Evolutionary conservation across 2,888 invertebrate species (phyloP).

Genomic region (Cyclophora albipunctata): DNA sequence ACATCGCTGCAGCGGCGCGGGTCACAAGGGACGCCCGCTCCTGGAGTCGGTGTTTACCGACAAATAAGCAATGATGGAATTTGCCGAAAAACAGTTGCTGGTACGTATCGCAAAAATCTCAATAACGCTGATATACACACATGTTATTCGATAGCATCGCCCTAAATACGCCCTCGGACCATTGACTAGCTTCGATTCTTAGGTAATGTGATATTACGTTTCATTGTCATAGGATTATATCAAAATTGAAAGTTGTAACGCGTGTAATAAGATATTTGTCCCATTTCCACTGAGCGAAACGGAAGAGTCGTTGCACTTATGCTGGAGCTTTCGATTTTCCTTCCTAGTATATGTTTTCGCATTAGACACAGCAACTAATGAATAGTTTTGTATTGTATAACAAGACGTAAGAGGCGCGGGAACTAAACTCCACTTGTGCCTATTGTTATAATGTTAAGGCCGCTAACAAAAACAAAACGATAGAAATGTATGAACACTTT

Average conservation of each 20-base stretch:
- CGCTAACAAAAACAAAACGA: constrained; percentile 40
- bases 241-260: constrained; percentile 35
- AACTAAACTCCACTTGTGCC: constrained; percentile 51
- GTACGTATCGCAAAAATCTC: constrained; percentile 23
- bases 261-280: constrained; percentile 31
- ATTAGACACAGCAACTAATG: constrained; percentile 38
- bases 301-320: constrained; percentile 29
- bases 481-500: background rate
- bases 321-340: constrained; percentile 37
- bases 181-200: constrained; percentile 4
- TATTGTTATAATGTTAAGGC: constrained; percentile 70
- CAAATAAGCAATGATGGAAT: constrained; percentile 51
- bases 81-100: constrained; percentile 32
- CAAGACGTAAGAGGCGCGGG: constrained; percentile 65
- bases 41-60: constrained; percentile 61
- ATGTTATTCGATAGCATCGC: constrained; percentile 6
- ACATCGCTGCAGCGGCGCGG: constrained; percentile 36
- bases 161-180: constrained; percentile 2
- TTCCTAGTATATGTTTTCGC: constrained; percentile 37
- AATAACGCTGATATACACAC: no score
- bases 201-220: constrained; percentile 29
- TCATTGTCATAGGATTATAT: constrained; percentile 29
- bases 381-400: constrained; percentile 61
- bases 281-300: constrained; percentile 33
- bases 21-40: constrained; percentile 44